A percentile compares a stretch with the other conserved stretches of the same genome.
Evolutionary conservation across 2,797 vertebrate species (phyloP).

Genomic region (Lutjanus campechanus): DNA sequence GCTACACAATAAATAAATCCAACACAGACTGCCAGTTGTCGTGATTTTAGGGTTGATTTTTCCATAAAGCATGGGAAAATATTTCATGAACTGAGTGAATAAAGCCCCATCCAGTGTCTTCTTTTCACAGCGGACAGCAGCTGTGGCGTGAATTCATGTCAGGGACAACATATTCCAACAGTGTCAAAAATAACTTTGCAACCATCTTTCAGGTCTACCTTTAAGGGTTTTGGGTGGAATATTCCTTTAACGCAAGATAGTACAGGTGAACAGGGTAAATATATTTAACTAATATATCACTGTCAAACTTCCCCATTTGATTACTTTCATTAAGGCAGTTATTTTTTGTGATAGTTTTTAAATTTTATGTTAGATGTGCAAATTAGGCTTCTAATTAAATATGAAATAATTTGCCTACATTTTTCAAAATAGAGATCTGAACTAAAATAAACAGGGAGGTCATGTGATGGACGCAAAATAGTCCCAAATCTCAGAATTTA

Average conservation of each 20-base stretch:
- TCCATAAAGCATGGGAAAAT: neutral
- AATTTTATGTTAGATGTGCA: no score
- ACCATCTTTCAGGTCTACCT: neutral
- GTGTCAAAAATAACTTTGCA: neutral
- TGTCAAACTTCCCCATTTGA: no score
- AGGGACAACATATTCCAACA: neutral
- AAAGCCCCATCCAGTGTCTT: neutral
- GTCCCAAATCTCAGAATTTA: no score
- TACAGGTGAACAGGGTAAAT: no score
- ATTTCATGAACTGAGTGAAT: neutral
- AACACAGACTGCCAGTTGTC: neutral
- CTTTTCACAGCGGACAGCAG: no score
- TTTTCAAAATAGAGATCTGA: neutral
- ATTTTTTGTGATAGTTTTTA: no score
- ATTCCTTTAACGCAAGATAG: neutral
- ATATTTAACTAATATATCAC: no score
- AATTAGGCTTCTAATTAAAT: no score
- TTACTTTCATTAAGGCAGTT: no score
- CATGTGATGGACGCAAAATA: no score
- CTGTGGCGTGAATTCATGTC: neutral
- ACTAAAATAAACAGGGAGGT: no score
- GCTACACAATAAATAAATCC: conserved; percentile 31
- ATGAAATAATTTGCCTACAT: no score
- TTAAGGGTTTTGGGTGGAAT: neutral
- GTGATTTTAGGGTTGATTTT: conserved; percentile 9